Base-by-base conservation (phyloP, 1,140 invertebrate genomes). In the Scaptomyza graminum region DNA sequence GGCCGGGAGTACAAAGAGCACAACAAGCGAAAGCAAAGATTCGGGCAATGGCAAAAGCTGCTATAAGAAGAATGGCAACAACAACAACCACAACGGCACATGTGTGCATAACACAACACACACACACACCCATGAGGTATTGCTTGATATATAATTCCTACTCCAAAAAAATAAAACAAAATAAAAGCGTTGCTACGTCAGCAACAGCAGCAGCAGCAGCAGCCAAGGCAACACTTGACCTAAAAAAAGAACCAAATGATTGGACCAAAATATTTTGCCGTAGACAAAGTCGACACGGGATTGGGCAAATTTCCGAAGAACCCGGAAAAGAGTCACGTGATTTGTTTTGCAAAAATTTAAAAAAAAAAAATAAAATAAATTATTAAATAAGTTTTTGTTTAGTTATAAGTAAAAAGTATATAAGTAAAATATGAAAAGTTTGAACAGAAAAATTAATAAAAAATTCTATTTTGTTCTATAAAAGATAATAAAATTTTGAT, bases 141-240 rank as follows among this genome's bases (percentile, higher is more conserved):
- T 65, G 59, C 82, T 69, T 82, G 82, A 87, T 87, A 87, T 87
- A 88, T 88, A 81, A 87, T 87, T 87, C 75, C 71, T 82, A 73
- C 83, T 87, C 82, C 62, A 80, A 85, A 84, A 87, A 18, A 18
- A 18, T 18, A 22, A 22, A 22, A 22, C 0, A 22, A 22, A 64
- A 77, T 61, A 73, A 83, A 82, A 78, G 70, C 79, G 74, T 65
- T 82, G 79, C 78, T 63, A 74, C 79, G 79, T 75, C 82, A 87
- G 82, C 81, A 85, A 63, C 80, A 84, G 44, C 51, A 56, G 46
- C 77, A 72, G 50, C 49, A 37, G 37, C 62, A 37, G 60, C 60
- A 51, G 22, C 44, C 55, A 85, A 78, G 84, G 77, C 73, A 76
- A 63, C 79, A 88, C 82, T 87, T 88, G 82, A 87, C 82, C 82